Evolutionary conservation across 2,888 invertebrate genomes (phyloP), one percentile per base, ranked within the genome.

Genomic region (Oscheius myriophilus): DNA sequence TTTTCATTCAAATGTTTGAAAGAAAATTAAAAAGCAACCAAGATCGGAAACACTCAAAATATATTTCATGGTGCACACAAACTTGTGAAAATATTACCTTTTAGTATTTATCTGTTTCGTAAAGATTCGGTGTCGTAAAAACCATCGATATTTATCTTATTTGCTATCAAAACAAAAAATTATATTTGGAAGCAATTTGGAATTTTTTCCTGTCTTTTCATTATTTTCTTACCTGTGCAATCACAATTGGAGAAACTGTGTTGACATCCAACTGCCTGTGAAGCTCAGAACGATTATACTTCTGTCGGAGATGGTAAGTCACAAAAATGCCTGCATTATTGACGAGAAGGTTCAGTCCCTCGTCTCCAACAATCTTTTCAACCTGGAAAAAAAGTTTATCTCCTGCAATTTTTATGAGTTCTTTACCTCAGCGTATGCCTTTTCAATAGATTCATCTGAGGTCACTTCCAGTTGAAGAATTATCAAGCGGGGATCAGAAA

Each of bases 241-340:
- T 26, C 21, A 76, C 21, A 3, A 73, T 62, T 3, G 71, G 65
- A 26, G 67, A 62, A 26, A 71, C 46, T 0, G 92, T 91, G 87
- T 95, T 95, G 1, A 92, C 90, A 9, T 90, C 89, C 75, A 92
- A 91, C 68, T 91, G 90, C 14, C 92, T 91, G 62, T 91, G 84
- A 78, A 95, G 92, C 0, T 51, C 42, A 3, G 62, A 12, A 11
- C 77, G 69, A 41, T 92, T 91, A 12, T 63, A 57, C 53, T 65
- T 51, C 23, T 57, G 21, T 11, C 26, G 42, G 0, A 43, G 12
- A 33, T 23, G 12, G 39, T 70, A 70, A 2, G 18, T 16, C 16
- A 46, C 52, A 11, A 52, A 59, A 3, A 70, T 66, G 16, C 66
- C 67, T 42, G 67, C 67, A 33, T 67, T 70, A 23, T 70, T 67